phyloP scores from a whole-genome alignment of 1,140 invertebrate genomes.

The Danaus melanippus region DNA sequence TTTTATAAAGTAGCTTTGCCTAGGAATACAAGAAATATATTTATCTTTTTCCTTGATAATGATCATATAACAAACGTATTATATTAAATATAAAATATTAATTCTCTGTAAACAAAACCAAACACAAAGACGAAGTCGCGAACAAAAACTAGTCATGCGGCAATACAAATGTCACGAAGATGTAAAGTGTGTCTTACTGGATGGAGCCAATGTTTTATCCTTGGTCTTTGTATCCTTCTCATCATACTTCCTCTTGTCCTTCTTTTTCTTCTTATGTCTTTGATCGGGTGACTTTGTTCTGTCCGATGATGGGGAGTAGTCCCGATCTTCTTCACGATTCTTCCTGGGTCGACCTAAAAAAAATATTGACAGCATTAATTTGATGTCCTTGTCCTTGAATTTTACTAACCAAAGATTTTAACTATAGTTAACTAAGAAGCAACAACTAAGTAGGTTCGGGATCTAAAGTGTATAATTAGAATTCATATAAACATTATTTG shows the following conservation, averaged over 20 bases:
- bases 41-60: too few species aligned
- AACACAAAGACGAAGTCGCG: too few species aligned
- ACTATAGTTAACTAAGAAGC: too few species aligned
- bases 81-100: too few species aligned
- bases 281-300: constrained; percentile 46
- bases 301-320: constrained; percentile 49
- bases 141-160: not conserved
- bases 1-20: too few species aligned
- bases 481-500: too few species aligned
- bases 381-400: too few species aligned
- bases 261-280: constrained; percentile 64
- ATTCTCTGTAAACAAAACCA: too few species aligned
- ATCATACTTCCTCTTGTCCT: constrained; percentile 48
- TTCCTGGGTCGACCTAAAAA: constrained; percentile 47
- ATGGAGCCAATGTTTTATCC: constrained; percentile 61
- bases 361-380: constrained; percentile 5
- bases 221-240: constrained; percentile 55
- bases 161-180: not conserved
- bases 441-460: too few species aligned
- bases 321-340: constrained; percentile 33
- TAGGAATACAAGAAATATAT: too few species aligned
- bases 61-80: too few species aligned
- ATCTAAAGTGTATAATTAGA: too few species aligned
- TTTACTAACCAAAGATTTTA: not conserved
- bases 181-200: constrained; percentile 39